These are phyloP conservation scores for Lycia hirtaria DNA, from an alignment of 2,888 invertebrate species.

Conservation along the genomic window DNA sequence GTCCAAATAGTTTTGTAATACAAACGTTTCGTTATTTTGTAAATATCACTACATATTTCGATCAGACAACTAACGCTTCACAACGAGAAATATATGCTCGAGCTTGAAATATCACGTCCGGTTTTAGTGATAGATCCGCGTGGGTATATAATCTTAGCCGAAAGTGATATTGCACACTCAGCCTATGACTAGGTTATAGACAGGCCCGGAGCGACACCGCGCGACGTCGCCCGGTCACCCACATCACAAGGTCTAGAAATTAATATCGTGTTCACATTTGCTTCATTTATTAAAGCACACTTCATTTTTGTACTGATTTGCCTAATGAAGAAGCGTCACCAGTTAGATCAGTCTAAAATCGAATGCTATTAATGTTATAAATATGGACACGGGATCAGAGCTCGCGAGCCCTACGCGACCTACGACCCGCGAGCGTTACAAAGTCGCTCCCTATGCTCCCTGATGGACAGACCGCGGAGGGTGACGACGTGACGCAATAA, in stretches of 20 bases:
- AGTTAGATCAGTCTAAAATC: not conserved
- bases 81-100: slow-evolving; percentile 61
- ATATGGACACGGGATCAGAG: not conserved
- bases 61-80: slow-evolving; percentile 73
- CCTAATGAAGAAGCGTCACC: not conserved
- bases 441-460: not conserved
- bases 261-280: slow-evolving; percentile 1
- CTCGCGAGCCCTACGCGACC: slow-evolving; percentile 1
- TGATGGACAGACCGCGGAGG: slow-evolving; percentile 26
- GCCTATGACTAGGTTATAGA: slow-evolving; percentile 60
- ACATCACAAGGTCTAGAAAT: slow-evolving; percentile 20
- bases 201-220: slow-evolving; percentile 15
- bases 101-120: slow-evolving; percentile 35
- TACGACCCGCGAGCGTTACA: not conserved
- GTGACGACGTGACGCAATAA: slow-evolving; percentile 45
- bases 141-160: not conserved
- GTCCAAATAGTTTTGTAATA: slow-evolving; percentile 65
- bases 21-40: slow-evolving; percentile 55
- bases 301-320: not conserved
- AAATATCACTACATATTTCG: slow-evolving; percentile 68
- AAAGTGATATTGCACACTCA: slow-evolving; percentile 41
- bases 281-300: not conserved
- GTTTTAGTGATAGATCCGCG: not conserved
- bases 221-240: not conserved
- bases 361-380: not conserved